Conservation (phyloP, 2,113 vertebrate species). For the Aleadryas rufinucha region DNA sequence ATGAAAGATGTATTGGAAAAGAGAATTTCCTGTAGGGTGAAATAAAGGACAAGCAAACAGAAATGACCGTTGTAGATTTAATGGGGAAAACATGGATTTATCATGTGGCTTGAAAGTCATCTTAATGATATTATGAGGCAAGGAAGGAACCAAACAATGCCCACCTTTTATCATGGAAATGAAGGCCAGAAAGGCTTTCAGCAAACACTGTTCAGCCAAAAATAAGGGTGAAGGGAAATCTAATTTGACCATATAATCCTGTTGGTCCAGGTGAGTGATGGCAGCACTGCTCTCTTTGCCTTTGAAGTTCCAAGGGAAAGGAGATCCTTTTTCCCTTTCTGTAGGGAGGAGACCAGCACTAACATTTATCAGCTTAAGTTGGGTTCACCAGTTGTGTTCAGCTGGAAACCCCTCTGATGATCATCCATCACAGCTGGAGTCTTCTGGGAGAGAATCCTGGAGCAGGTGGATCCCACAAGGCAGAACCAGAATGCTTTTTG, state of each 20-base stretch:
- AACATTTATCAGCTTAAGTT: neutral
- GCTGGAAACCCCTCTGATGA: neutral
- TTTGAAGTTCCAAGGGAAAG: neutral
- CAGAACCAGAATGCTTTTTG: neutral
- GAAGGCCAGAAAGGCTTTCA: neutral
- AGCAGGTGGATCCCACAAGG: neutral
- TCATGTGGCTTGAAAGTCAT: neutral
- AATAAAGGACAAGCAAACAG: neutral
- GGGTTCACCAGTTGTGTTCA: neutral
- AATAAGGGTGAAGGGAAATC: neutral
- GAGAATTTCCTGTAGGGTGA: neutral
- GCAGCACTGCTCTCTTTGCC: neutral
- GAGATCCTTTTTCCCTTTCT: neutral
- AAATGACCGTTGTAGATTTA: neutral
- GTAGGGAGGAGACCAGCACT: neutral
- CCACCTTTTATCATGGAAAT: neutral
- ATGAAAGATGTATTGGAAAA: neutral
- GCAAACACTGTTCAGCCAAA: neutral
- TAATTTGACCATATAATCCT: neutral
- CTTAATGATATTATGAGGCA: neutral
- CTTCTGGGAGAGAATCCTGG: neutral
- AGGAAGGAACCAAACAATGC: neutral
- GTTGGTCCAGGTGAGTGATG: neutral
- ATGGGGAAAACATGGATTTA: neutral
- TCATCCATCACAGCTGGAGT: neutral